Evolutionary conservation across 2,113 vertebrate species (phyloP), one percentile per base, ranked within the genome.

Genomic region (Elanoides forficatus): DNA sequence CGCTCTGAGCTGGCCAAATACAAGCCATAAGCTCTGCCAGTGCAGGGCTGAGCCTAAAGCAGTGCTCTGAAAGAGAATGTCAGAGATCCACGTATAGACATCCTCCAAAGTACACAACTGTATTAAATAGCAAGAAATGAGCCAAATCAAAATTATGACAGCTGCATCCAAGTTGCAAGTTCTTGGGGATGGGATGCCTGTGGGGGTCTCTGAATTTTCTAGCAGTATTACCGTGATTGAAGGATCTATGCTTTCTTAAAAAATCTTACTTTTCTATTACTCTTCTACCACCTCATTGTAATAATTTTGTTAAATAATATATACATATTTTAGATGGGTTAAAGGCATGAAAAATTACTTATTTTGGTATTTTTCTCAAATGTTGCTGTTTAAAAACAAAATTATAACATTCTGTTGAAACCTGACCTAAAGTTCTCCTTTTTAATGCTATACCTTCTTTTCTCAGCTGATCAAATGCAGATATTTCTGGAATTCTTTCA

Each of bases 41-140:
- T 4, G 74, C 78, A 90, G 60, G 40, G 74, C 78, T 19, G 32
- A 93, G 74, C 70, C 74, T 72, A 40, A 67, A 47, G 53, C 81
- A 52, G 23, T 21, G 62, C 53, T 82, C 74, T 76, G 74, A 26
- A 56, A 70, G 50, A 66, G 13, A 34, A 36, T 0, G 0, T 53
- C 81, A 36, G 63, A 73, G 32, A 48, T 27, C 52, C 0, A 0
- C 1, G 11, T 3, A 15, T 20, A 62, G 67, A 42, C 5, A 23
- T 62, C 42, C 50, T 67, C 42, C 45, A 63, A 63, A 79, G 45
- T 47, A 45, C 7, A 0, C 32, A 52, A 88, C 47, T 72, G 22
- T 47, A 53, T 66, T 70, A 76, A 88, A 71, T 4, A 34, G 55
- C 59, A 88, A 86, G 42, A 89, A 89, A 79, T 18, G 19, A 89